These are phyloP conservation scores for Drosophila dunni DNA, from an alignment of 1,140 invertebrate species.

Conservation along the genomic window DNA sequence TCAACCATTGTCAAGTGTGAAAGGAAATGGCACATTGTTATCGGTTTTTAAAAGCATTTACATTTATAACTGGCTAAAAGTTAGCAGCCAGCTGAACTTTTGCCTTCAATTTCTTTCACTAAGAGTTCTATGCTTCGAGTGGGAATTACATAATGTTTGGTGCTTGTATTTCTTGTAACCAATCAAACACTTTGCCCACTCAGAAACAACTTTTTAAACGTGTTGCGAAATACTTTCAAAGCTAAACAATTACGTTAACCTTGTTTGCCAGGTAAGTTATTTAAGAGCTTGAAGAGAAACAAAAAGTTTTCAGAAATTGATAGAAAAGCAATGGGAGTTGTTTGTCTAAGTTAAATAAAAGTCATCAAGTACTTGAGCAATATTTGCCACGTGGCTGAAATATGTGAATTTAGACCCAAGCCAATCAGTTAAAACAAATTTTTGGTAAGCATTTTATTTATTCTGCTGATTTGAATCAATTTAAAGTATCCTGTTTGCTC, in stretches of 20 bases:
- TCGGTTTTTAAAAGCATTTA: constrained; percentile 3
- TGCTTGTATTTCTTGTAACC: neutral
- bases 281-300: neutral
- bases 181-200: neutral
- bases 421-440: too few species aligned
- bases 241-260: neutral
- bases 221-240: neutral
- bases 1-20: neutral
- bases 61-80: neutral
- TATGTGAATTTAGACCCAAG: too few species aligned
- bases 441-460: too few species aligned
- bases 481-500: too few species aligned
- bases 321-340: neutral
- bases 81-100: constrained; percentile 1
- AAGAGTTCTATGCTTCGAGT: neutral
- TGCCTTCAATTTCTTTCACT: neutral
- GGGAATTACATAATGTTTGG: neutral
- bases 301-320: neutral
- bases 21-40: constrained; percentile 4
- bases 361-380: too few species aligned
- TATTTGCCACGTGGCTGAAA: too few species aligned
- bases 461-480: too few species aligned
- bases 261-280: neutral
- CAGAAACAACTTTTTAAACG: neutral
- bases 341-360: neutral